Conservation (phyloP, 2,888 invertebrate species). For the Drymonia ruficornis region DNA sequence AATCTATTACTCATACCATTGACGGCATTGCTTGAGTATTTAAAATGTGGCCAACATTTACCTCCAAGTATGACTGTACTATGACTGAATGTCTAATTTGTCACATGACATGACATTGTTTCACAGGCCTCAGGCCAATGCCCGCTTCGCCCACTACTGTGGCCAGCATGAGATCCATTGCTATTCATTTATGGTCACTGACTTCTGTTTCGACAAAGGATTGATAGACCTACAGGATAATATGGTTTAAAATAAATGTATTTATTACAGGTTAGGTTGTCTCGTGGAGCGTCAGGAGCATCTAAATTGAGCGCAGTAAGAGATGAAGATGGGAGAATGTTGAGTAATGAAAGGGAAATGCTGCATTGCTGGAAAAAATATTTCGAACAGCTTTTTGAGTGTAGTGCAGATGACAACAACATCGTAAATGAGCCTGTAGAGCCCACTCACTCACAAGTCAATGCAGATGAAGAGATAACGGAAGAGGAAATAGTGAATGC, state of each 20-base stretch:
- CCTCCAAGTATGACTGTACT: not conserved
- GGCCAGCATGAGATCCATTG: not conserved
- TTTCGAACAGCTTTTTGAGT: too few relatives aligned
- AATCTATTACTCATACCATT: not conserved
- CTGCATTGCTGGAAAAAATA: too few relatives aligned
- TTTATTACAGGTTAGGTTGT: too few relatives aligned
- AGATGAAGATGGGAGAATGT: too few relatives aligned
- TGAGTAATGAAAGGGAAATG: too few relatives aligned
- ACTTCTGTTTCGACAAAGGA: slow-evolving; percentile 1
- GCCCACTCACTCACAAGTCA: too few relatives aligned
- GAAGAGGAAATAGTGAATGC: too few relatives aligned
- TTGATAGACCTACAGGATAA: not conserved
- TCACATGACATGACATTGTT: not conserved
- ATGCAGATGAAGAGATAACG: too few relatives aligned
- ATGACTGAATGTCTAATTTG: not conserved
- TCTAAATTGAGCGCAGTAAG: too few relatives aligned
- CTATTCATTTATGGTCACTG: slow-evolving; percentile 2
- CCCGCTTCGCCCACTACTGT: slow-evolving; percentile 5
- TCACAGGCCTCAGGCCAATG: not conserved
- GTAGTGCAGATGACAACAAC: too few relatives aligned
- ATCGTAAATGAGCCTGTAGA: too few relatives aligned
- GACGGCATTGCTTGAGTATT: not conserved
- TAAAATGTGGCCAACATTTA: not conserved
- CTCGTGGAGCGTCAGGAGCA: too few relatives aligned
- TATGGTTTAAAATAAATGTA: not conserved